Evolutionary conservation across 2,888 invertebrate genomes (phyloP).

Genomic region (Eupithecia pulchellata): DNA sequence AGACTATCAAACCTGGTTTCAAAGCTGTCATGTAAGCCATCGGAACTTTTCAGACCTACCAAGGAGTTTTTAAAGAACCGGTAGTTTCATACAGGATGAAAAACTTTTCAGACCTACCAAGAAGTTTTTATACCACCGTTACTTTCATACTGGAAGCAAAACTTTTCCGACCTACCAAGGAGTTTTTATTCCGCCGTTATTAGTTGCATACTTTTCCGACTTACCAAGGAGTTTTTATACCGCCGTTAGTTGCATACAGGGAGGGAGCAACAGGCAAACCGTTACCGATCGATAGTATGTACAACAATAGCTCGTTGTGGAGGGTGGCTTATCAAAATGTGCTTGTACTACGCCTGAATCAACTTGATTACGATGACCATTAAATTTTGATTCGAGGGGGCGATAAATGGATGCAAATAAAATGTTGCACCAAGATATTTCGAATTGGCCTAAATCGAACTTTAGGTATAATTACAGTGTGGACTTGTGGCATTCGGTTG

Average conservation of each 20-base stretch:
- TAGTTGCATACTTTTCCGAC: not conserved
- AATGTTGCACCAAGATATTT: not conserved
- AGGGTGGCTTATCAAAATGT: constrained; percentile 27
- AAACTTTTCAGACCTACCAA: too few species aligned
- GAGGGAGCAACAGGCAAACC: constrained; percentile 14
- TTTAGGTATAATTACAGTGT: too few species aligned
- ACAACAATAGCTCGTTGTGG: constrained; percentile 9
- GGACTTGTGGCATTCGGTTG: too few species aligned
- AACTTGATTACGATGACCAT: constrained; percentile 29
- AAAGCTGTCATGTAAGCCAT: not conserved
- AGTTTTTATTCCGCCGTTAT: not conserved
- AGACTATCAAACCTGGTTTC: not conserved
- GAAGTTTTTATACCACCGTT: too few species aligned
- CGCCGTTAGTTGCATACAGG: constrained; percentile 15
- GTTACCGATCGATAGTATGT: constrained; percentile 37
- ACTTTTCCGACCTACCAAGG: not conserved
- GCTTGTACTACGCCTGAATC: constrained; percentile 18
- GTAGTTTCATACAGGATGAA: too few species aligned
- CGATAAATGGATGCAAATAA: not conserved
- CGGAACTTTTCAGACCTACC: too few species aligned
- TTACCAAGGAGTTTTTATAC: constrained; percentile 1
- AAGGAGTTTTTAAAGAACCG: too few species aligned
- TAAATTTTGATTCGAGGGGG: constrained; percentile 24
- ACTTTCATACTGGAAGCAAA: not conserved
- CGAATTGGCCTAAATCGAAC: not conserved